Percentiles rank a stretch among this genome's conserved stretches.
Conservation (phyloP, 1,140 invertebrate species). For the Rhyzopertha dominica region DNA sequence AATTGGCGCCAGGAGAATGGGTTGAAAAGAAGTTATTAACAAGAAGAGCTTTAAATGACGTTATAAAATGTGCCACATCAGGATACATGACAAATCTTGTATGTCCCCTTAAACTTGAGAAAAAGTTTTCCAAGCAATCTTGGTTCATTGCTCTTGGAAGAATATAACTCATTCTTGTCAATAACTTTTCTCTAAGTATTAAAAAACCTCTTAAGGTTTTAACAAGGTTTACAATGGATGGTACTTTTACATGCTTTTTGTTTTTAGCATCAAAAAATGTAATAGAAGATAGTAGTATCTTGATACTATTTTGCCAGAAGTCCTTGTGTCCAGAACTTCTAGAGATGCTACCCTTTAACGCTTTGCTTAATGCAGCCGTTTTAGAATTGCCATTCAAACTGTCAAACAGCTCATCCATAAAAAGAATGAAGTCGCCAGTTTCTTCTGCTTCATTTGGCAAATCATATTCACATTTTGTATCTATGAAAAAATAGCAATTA, state of each 20-base stretch:
- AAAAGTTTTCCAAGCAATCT: slow-evolving; percentile 34
- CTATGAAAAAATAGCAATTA: slow-evolving; percentile 3
- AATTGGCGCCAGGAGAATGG: slow-evolving; percentile 18
- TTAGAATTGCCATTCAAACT: slow-evolving; percentile 18
- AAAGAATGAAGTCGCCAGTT: slow-evolving; percentile 30
- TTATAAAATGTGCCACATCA: slow-evolving; percentile 11
- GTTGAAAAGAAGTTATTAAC: slow-evolving; percentile 17
- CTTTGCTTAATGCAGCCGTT: slow-evolving; percentile 9
- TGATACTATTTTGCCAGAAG: slow-evolving; percentile 13
- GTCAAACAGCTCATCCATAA: slow-evolving; percentile 28
- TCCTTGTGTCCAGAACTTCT: slow-evolving; percentile 9
- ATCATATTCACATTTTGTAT: slow-evolving; percentile 19
- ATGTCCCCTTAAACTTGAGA: slow-evolving; percentile 22
- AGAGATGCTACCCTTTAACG: slow-evolving; percentile 16
- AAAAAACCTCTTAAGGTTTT: slow-evolving; percentile 15
- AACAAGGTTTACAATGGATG: slow-evolving; percentile 14
- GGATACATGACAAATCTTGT: slow-evolving; percentile 6
- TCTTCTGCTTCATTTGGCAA: slow-evolving; percentile 23
- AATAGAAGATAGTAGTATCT: slow-evolving; percentile 6
- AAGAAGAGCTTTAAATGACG: slow-evolving; percentile 18
- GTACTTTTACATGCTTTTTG: slow-evolving; percentile 14
- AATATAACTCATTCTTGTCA: slow-evolving; percentile 6
- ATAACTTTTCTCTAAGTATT: slow-evolving; percentile 1
- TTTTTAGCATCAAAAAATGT: slow-evolving; percentile 13
- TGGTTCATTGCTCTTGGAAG: slow-evolving; percentile 25